Evolutionary conservation across 2,113 vertebrate genomes (phyloP).

Genomic region (Siniperca knerii): DNA sequence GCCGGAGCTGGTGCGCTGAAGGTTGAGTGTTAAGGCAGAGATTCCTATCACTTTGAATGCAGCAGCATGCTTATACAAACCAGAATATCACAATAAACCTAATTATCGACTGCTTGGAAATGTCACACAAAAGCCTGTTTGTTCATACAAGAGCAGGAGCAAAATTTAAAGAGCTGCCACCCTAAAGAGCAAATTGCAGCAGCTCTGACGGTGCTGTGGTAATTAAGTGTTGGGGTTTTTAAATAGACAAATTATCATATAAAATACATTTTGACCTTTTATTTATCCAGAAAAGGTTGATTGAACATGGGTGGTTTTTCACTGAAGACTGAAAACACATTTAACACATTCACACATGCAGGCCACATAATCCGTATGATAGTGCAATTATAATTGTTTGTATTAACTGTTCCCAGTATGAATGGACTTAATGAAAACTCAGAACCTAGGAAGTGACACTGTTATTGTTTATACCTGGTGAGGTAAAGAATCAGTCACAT

Average conservation of each 20-base stretch:
- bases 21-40: conserved; percentile 56
- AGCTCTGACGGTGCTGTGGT: conserved; percentile 35
- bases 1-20: conserved; percentile 32
- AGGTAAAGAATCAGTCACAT: neutral
- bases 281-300: conserved; percentile 36
- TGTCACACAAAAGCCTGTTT: conserved; percentile 67
- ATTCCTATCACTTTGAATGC: conserved; percentile 44
- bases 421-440: neutral
- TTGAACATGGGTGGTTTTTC: conserved; percentile 28
- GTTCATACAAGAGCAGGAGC: conserved; percentile 28
- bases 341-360: conserved; percentile 36
- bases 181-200: conserved; percentile 35
- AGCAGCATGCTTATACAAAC: conserved; percentile 10
- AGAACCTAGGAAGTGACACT: neutral
- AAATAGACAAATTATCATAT: conserved; percentile 64
- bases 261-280: conserved; percentile 62
- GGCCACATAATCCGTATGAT: neutral
- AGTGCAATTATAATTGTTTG: conserved; percentile 8
- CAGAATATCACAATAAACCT: conserved; percentile 60
- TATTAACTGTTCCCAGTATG: neutral
- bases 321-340: conserved; percentile 2
- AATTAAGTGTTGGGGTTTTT: conserved; percentile 56
- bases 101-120: conserved; percentile 69
- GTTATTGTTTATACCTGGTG: neutral
- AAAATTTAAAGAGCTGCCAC: conserved; percentile 29